These are phyloP conservation scores for Lasioglossum calceatum DNA, from an alignment of 2,888 invertebrate species.

Conservation along the genomic window DNA sequence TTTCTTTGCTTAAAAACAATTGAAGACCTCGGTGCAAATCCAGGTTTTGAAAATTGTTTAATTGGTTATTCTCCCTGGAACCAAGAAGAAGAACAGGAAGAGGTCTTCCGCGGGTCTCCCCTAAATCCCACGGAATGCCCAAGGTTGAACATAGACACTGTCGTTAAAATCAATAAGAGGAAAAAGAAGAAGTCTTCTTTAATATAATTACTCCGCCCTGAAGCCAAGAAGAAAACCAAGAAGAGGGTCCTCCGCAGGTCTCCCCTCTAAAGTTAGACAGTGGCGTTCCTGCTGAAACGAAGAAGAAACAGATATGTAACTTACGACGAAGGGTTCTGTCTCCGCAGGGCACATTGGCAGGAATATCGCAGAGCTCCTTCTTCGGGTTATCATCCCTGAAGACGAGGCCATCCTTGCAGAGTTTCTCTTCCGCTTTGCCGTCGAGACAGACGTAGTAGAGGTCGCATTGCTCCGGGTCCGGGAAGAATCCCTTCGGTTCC, in stretches of 20 bases:
- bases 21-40: no score
- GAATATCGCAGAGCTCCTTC: slow-evolving; percentile 91
- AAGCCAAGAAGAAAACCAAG: background rate
- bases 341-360: slow-evolving; percentile 91
- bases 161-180: background rate
- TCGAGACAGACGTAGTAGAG: slow-evolving; percentile 91
- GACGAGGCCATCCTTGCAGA: slow-evolving; percentile 92
- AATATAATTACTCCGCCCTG: background rate
- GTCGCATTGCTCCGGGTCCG: slow-evolving; percentile 91
- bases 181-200: background rate
- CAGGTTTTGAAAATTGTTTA: no score
- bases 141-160: background rate
- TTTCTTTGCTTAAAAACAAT: no score
- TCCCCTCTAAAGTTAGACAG: background rate
- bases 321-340: slow-evolving; percentile 91
- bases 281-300: background rate
- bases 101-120: background rate
- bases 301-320: slow-evolving; percentile 79
- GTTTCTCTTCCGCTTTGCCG: slow-evolving; percentile 87
- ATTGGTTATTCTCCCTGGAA: background rate
- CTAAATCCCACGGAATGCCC: background rate
- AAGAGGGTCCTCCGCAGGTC: background rate
- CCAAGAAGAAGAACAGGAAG: background rate
- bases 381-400: slow-evolving; percentile 90
- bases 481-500: slow-evolving; percentile 90